Conservation (phyloP, 1,140 invertebrate species). For the Phymastichus coffea region DNA sequence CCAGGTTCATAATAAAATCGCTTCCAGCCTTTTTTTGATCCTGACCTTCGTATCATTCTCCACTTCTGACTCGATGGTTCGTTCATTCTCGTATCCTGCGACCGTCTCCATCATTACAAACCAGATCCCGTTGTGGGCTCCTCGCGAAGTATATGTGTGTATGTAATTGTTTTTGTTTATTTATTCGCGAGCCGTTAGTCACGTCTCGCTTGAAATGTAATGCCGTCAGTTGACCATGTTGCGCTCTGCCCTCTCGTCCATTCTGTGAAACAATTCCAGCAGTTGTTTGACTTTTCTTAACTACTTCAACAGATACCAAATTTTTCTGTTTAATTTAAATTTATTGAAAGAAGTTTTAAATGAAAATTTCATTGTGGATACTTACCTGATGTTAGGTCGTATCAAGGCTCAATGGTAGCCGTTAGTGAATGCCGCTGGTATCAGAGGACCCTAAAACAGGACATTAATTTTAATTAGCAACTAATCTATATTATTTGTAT, state of each 20-base stretch:
- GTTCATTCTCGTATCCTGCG: not conserved
- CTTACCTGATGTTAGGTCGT: slow-evolving; percentile 55
- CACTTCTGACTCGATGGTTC: too few relatives aligned
- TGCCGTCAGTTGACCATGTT: slow-evolving; percentile 53
- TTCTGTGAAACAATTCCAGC: slow-evolving; percentile 43
- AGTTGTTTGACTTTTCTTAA: too few relatives aligned
- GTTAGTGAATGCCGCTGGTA: slow-evolving; percentile 91
- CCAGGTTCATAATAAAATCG: too few relatives aligned
- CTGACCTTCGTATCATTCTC: too few relatives aligned
- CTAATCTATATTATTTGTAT: not conserved
- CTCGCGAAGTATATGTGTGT: slow-evolving; percentile 3
- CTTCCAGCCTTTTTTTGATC: too few relatives aligned
- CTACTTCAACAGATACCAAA: too few relatives aligned
- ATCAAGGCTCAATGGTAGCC: slow-evolving; percentile 84
- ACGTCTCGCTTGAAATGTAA: too few relatives aligned
- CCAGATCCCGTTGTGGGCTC: slow-evolving; percentile 2
- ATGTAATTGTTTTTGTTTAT: slow-evolving; percentile 8
- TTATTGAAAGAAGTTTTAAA: not conserved
- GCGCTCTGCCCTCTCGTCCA: slow-evolving; percentile 55
- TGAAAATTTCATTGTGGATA: slow-evolving; percentile 21
- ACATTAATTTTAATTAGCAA: slow-evolving; percentile 27
- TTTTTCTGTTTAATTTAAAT: not conserved
- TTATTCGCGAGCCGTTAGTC: slow-evolving; percentile 13
- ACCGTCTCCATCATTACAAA: slow-evolving; percentile 18
- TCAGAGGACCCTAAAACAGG: slow-evolving; percentile 78